phyloP scores from a whole-genome alignment of 2,888 invertebrate genomes.

The Microchrysa polita region DNA sequence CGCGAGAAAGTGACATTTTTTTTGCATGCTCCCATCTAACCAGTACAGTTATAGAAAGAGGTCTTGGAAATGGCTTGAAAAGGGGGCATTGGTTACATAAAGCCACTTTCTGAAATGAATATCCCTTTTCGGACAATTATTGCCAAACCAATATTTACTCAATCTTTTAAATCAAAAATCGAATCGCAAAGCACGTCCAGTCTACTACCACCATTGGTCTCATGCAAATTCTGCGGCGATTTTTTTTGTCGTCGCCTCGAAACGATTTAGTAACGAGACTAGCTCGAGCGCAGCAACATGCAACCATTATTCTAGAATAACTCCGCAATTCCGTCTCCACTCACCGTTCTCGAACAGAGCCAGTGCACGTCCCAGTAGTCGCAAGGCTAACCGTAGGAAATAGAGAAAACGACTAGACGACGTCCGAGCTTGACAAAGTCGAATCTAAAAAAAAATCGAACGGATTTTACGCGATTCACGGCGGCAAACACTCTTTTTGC shows the following conservation, averaged over 20 bases:
- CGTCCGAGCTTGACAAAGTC: constrained; percentile 35
- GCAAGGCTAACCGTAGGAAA: constrained; percentile 32
- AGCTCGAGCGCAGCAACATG: not conserved
- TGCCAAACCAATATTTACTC: too few species aligned
- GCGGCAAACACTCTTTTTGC: constrained; percentile 28
- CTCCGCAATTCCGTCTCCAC: constrained; percentile 15
- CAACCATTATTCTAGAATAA: constrained; percentile 26
- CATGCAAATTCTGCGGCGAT: constrained; percentile 34
- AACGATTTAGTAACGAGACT: not conserved
- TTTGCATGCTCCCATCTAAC: constrained; percentile 5
- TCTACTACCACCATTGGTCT: too few species aligned
- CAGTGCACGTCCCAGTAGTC: constrained; percentile 21
- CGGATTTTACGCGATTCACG: constrained; percentile 21
- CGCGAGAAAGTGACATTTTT: constrained; percentile 28
- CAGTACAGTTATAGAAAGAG: constrained; percentile 15
- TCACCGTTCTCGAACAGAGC: constrained; percentile 33
- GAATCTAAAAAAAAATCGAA: constrained; percentile 29
- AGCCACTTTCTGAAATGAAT: too few species aligned
- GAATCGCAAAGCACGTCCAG: too few species aligned
- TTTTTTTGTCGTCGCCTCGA: constrained; percentile 7
- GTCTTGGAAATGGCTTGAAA: too few species aligned
- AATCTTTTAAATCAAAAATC: not conserved
- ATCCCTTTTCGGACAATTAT: not conserved
- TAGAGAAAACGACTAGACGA: constrained; percentile 29
- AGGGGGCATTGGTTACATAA: too few species aligned